A percentile compares a stretch with the other conserved stretches of the same genome.
Evolutionary conservation across 2,113 vertebrate species (phyloP).

Genomic region (Heliornis fulica): DNA sequence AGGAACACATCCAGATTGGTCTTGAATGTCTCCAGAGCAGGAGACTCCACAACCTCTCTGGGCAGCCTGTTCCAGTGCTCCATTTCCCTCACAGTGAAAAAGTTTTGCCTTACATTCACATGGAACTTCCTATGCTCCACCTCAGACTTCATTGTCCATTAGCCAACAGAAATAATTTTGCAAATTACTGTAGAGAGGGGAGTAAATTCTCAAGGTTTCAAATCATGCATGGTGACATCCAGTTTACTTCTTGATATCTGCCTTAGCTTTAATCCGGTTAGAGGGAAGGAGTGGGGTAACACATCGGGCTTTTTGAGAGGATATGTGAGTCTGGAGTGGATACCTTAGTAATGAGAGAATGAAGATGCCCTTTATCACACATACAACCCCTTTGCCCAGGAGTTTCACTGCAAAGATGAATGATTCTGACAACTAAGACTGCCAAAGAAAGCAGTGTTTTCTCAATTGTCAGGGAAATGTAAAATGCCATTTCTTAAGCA

Average conservation of each 20-base stretch:
- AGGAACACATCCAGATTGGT: no score
- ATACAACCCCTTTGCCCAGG: not conserved
- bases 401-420: not conserved
- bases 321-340: fast-evolving
- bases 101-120: no score
- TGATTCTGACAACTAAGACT: not conserved
- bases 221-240: not conserved
- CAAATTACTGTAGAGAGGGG: not conserved
- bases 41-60: no score
- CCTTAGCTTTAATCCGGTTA: not conserved
- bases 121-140: no score
- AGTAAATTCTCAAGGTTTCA: not conserved
- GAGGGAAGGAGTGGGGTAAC: not conserved
- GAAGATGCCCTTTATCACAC: not conserved
- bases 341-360: no score
- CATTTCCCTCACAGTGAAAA: no score
- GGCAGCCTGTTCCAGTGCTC: no score
- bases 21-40: no score
- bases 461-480: not conserved
- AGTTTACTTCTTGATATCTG: not conserved
- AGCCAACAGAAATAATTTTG: not conserved
- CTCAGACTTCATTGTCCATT: no score
- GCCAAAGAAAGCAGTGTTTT: not conserved
- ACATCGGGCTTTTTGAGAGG: not conserved
- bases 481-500: not conserved